Conservation (phyloP, 2,797 vertebrate genomes). For the Cryptoblepharus egeriae region DNA sequence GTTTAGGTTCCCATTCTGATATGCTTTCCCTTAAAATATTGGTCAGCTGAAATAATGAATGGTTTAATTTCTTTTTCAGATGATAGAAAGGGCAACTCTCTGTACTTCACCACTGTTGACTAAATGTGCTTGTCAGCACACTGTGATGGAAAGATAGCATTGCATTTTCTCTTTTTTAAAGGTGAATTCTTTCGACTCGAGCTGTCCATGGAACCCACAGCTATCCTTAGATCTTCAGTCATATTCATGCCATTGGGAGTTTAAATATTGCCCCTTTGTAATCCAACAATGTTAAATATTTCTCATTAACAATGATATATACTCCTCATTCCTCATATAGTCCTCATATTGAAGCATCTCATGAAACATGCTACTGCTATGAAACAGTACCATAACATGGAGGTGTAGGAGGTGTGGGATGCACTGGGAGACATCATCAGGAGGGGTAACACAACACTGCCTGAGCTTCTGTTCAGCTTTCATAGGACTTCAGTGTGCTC, state of each 20-base stretch:
- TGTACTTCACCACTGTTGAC: constrained; percentile 32
- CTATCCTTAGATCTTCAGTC: neutral
- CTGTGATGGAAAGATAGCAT: constrained; percentile 48
- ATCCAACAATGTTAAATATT: no score
- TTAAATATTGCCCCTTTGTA: neutral
- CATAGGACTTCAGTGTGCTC: no score
- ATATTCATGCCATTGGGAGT: neutral
- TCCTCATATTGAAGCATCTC: no score
- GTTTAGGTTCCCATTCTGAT: constrained; percentile 39
- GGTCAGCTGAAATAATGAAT: constrained; percentile 33
- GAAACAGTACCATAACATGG: no score
- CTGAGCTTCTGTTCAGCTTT: no score
- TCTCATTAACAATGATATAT: no score
- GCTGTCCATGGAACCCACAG: neutral
- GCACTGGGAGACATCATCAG: no score
- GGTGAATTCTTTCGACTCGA: constrained; percentile 29
- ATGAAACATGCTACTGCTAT: no score
- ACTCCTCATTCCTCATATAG: no score
- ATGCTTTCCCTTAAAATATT: constrained; percentile 32
- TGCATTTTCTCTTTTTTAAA: constrained; percentile 56
- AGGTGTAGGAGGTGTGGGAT: no score
- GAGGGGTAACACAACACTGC: no score
- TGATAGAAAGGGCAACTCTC: constrained; percentile 43
- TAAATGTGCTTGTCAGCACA: constrained; percentile 50
- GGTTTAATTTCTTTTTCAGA: constrained; percentile 43